Evolutionary conservation across 1,140 invertebrate species (phyloP), one percentile per base, ranked within the genome.

Genomic region (Euwallacea similis): DNA sequence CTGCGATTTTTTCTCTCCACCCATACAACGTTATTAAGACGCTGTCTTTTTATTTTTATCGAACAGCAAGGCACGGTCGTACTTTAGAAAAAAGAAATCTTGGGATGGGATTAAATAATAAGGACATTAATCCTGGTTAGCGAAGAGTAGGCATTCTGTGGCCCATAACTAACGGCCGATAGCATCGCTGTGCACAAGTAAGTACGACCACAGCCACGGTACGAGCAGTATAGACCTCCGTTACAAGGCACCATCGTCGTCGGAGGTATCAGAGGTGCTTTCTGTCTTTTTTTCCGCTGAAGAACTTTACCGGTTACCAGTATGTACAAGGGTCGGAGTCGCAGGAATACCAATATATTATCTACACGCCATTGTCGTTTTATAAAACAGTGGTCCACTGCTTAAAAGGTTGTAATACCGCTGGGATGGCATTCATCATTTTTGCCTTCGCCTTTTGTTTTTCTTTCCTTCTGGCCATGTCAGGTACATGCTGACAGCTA

Each of bases 161-260:
- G 76, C 72, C 76, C 75, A 77, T 77, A 77, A 77, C 75, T 76
- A 76, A 77, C 76, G 62, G 61, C n/a, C 66, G 76, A 77, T 77
- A 77, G 70, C 72, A 77, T 77, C 76, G 66, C 71, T 71, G 72
- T 75, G 71, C 69, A 73, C 66, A 69, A 72, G 68, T 65, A 69
- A 69, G 60, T 66, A 71, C 62, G 69, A 60, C 68, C 62, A 55
- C 55, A 65, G 67, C 58, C 46, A 61, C 64, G 50, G 59, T 68
- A 73, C 71, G 66, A 56, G 42, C 66, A 71, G 56, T 56, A 47
- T 50, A 73, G 74, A 75, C 74, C 73, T 68, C 64, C 74, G 69
- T 75, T 75, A 73, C 69, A 71, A 71, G 58, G 47, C 21, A 46
- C 50, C 63, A 42, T 71, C 69, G 61, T 65, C 69, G 69, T 64